Evolutionary conservation across 2,888 invertebrate genomes (phyloP), one percentile per base, ranked within the genome.

Genomic region (Torymus tubicola): DNA sequence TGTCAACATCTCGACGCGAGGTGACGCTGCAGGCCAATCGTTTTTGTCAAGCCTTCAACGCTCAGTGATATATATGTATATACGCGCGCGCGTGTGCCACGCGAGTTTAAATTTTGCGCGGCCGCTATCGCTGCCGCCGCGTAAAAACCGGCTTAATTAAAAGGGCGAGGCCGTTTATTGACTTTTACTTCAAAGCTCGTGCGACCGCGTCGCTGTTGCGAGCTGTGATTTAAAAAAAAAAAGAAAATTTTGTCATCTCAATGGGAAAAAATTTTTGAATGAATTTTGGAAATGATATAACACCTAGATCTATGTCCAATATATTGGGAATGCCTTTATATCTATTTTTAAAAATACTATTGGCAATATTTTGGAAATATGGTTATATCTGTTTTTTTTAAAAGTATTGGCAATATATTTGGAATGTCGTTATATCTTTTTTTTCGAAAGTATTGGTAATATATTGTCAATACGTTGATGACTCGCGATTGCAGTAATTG

Each of bases 101-200:
- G 74, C 57, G 63, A 72, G 71, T 69, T 81, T 55, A 60, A 81
- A 78, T 81, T 81, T 81, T 77, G 58, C 72, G 52, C 5, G 31
- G 55, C 31, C 24, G 12, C 13, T 67, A n/a, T 57, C 50, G 21
- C 16, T 53, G 61, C 60, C 73, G 31, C 31, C 21, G 64, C 63
- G 80, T 64, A 74, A 77, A 82, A 78, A 78, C 74, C 55, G 71
- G 81, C 81, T 78, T 74, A 81, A 78, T 81, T 75, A 81, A 81
- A 78, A 78, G 74, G 81, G 78, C 78, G 67, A 53, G 21, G 68
- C 63, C 57, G 42, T 75, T 74, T 78, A 78, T 74, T 78, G 78
- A 81, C 76, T 81, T 77, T 81, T 64, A 63, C 80, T 63, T 80
- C 80, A 80, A 80, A 80, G 70, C 64, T 16, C 13, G 21, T 50